phyloP scores from a whole-genome alignment of 2,888 invertebrate species.

The Patella caerulea region DNA sequence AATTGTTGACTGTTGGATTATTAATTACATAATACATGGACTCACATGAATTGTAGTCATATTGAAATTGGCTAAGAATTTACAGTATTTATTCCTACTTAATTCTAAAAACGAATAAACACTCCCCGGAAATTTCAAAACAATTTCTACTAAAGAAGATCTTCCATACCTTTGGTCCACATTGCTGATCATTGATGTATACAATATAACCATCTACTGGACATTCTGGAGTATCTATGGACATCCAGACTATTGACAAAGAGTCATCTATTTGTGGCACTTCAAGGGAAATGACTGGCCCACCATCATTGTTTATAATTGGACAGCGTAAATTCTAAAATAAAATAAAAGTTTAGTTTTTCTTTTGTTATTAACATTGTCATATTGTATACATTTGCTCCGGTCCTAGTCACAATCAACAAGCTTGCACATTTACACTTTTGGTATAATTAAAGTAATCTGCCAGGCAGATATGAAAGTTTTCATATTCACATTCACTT shows the following conservation, averaged over 20 bases:
- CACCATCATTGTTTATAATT: slow-evolving; percentile 59
- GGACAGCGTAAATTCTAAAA: slow-evolving; percentile 64
- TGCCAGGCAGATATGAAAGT: too few relatives aligned
- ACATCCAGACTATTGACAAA: slow-evolving; percentile 69
- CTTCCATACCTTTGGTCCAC: slow-evolving; percentile 65
- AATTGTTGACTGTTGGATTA: too few relatives aligned
- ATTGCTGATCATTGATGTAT: slow-evolving; percentile 69
- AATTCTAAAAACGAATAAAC: too few relatives aligned
- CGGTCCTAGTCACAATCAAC: background rate
- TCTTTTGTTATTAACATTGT: background rate
- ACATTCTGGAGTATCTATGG: slow-evolving; percentile 55
- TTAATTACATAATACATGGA: too few relatives aligned
- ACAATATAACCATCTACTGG: slow-evolving; percentile 68
- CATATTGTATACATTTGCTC: background rate
- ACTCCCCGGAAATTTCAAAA: too few relatives aligned
- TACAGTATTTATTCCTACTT: too few relatives aligned
- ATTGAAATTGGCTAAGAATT: too few relatives aligned
- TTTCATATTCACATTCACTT: too few relatives aligned
- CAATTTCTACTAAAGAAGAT: too few relatives aligned
- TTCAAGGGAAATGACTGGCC: slow-evolving; percentile 70
- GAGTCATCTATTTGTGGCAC: slow-evolving; percentile 58
- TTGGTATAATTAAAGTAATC: background rate
- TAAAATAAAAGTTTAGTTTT: background rate
- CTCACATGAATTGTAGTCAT: too few relatives aligned
- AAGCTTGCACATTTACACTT: background rate